These are phyloP conservation scores for Danionella cerebrum DNA, from an alignment of 2,113 vertebrate species.

Conservation along the genomic window DNA sequence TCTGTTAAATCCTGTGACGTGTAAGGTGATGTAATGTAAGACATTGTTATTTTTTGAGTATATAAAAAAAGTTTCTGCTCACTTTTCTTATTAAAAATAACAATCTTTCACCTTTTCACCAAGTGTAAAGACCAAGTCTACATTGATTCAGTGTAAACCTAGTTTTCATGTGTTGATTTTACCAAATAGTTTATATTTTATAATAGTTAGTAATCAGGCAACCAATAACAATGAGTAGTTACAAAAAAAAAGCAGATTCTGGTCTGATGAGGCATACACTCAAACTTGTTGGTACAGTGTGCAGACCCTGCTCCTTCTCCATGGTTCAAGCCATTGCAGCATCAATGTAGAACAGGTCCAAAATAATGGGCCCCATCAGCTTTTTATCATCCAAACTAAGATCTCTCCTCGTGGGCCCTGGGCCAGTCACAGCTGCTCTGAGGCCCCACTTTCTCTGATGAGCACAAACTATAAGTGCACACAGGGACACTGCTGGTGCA, in stretches of 20 bases:
- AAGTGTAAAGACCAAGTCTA: too few species aligned
- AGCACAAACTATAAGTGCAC: background rate
- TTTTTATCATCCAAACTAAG: conserved; percentile 24
- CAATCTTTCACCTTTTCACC: too few species aligned
- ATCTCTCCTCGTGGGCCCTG: conserved; percentile 19
- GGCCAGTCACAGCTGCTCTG: conserved; percentile 30
- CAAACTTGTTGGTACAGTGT: conserved; percentile 8
- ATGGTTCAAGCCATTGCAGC: conserved; percentile 5
- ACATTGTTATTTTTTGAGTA: too few species aligned
- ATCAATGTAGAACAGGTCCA: conserved; percentile 22
- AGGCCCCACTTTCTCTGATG: conserved; percentile 10
- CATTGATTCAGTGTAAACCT: too few species aligned
- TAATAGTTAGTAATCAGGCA: too few species aligned
- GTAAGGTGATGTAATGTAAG: too few species aligned
- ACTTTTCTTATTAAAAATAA: too few species aligned
- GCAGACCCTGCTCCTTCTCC: conserved; percentile 5
- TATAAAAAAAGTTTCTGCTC: too few species aligned
- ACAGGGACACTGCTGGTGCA: background rate
- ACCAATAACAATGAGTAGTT: background rate
- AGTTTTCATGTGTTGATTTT: too few species aligned
- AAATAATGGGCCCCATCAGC: conserved; percentile 27
- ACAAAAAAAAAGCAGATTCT: conserved; percentile 1
- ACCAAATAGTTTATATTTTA: too few species aligned
- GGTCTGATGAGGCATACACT: conserved; percentile 3
- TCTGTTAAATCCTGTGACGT: too few species aligned